Conservation (phyloP, 92 coral and sea anemone genomes). For the Pocillopora grandis region DNA sequence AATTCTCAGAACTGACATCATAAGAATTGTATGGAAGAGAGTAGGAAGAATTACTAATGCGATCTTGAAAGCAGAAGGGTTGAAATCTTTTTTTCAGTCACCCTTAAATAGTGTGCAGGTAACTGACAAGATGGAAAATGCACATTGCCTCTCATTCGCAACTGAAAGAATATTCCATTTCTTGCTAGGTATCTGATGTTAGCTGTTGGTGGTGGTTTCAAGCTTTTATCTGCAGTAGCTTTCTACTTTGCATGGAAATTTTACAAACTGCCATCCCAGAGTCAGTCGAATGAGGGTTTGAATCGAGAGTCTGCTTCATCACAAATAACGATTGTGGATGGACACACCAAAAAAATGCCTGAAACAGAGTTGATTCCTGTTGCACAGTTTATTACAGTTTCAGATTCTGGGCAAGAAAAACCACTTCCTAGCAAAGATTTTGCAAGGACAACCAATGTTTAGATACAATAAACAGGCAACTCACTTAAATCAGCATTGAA, state of each 20-base stretch:
- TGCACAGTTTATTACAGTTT: constrained; percentile 36
- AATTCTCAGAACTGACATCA: too few relatives aligned
- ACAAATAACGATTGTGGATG: constrained; percentile 28
- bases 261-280: constrained; percentile 59
- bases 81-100: too few relatives aligned
- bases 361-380: constrained; percentile 19
- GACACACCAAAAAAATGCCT: neutral
- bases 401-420: neutral
- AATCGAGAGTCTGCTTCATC: constrained; percentile 24
- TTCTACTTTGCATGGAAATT: constrained; percentile 85
- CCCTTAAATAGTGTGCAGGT: too few relatives aligned
- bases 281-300: neutral
- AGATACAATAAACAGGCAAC: neutral
- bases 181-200: constrained; percentile 62
- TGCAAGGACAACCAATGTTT: constrained; percentile 4
- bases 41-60: too few relatives aligned
- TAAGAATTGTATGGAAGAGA: too few relatives aligned
- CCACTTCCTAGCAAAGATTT: neutral
- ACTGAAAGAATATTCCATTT: neutral
- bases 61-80: too few relatives aligned
- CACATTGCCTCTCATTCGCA: too few relatives aligned
- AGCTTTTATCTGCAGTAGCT: constrained; percentile 69
- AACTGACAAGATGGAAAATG: too few relatives aligned
- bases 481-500: too few relatives aligned
- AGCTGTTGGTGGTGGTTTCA: constrained; percentile 66